Evolutionary conservation across 2,888 invertebrate genomes (phyloP).

Genomic region (Theretra japonica): DNA sequence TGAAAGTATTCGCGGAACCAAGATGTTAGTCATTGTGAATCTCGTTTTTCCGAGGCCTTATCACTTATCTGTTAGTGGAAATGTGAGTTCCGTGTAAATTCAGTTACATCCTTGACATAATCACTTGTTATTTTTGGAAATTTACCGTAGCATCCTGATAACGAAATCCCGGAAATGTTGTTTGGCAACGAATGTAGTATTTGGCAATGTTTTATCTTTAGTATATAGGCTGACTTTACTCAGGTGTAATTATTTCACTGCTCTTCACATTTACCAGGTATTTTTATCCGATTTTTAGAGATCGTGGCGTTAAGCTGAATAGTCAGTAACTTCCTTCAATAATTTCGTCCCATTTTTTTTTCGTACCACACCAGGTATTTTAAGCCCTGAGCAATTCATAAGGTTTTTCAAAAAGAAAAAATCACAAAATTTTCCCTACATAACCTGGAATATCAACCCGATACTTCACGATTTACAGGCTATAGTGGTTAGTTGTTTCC

Average conservation of each 20-base stretch:
- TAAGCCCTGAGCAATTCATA: no score
- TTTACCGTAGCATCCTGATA: neutral
- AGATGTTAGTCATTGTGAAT: neutral
- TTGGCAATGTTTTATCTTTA: neutral
- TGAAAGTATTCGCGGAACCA: neutral
- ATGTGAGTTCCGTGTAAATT: neutral
- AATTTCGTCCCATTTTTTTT: no score
- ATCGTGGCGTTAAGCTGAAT: no score
- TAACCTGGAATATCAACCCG: neutral
- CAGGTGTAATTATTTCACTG: neutral
- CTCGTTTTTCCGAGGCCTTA: neutral
- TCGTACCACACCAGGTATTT: no score
- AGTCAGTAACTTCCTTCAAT: no score
- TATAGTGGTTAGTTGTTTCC: no score
- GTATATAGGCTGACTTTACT: neutral
- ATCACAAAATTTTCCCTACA: no score
- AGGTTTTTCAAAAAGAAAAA: no score
- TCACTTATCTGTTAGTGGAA: slow-evolving; percentile 9
- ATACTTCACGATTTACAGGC: no score
- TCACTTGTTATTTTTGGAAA: neutral
- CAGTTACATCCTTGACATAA: neutral
- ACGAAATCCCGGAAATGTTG: neutral
- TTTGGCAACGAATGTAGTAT: no score
- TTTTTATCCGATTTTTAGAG: no score
- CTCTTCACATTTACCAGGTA: no score